Percentiles rank a stretch among this genome's conserved stretches.
These are phyloP conservation scores for Myopa tessellatipennis DNA, from an alignment of 2,888 invertebrate genomes.

Conservation along the genomic window DNA sequence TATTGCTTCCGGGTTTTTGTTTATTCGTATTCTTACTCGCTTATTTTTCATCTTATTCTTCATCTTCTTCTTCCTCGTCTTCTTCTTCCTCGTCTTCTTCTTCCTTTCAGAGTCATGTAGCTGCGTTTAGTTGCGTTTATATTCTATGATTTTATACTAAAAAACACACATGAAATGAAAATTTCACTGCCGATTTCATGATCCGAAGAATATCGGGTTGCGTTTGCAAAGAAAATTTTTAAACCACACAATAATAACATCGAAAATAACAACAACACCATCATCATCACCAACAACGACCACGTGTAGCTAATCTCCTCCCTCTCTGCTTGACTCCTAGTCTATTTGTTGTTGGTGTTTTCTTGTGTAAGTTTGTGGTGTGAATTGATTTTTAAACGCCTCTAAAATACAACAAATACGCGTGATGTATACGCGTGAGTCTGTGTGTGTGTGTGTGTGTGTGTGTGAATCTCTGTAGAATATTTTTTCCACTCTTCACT, in stretches of 20 bases:
- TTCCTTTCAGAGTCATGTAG: background rate
- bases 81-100: background rate
- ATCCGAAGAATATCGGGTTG: no score
- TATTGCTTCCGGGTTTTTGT: background rate
- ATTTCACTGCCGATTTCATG: no score
- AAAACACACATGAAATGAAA: no score
- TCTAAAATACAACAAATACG: background rate
- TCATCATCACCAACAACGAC: no score
- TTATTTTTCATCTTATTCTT: background rate
- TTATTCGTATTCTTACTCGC: background rate
- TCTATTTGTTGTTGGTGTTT: background rate
- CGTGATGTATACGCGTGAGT: background rate
- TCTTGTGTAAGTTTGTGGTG: background rate
- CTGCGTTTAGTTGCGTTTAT: no score
- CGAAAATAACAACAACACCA: background rate
- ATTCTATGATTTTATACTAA: background rate
- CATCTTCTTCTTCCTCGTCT: background rate
- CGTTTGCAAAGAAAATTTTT: no score
- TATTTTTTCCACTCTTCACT: no score
- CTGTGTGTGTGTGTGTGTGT: background rate
- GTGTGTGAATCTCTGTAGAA: background rate
- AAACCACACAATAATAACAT: background rate
- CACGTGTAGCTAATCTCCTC: no score
- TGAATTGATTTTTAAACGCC: constrained; percentile 16
- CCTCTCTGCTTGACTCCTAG: background rate